Evolutionary conservation across 2,113 vertebrate species (phyloP).

Genomic region (Scalopus aquaticus): DNA sequence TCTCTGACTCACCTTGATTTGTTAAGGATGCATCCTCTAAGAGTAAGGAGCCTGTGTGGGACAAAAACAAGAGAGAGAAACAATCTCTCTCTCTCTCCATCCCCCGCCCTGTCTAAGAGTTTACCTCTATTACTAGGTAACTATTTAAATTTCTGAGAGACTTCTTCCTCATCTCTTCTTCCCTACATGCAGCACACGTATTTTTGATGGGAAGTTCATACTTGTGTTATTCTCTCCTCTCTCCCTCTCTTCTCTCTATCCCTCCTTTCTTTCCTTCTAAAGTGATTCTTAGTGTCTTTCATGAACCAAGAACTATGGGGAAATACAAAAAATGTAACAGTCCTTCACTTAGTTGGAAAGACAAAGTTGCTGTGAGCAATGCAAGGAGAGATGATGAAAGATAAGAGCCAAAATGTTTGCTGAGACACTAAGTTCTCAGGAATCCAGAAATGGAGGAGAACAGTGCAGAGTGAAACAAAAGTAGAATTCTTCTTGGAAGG

Average conservation of each 20-base stretch:
- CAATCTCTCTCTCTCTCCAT: not conserved
- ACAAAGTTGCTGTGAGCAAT: not conserved
- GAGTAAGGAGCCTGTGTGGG: not conserved
- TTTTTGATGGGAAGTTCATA: not conserved
- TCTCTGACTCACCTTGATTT: too few relatives aligned
- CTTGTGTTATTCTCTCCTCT: not conserved
- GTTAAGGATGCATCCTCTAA: not conserved
- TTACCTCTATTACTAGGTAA: not conserved
- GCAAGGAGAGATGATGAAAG: not conserved
- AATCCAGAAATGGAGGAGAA: not conserved
- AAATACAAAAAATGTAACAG: not conserved
- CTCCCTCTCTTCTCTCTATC: not conserved
- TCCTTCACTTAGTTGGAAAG: not conserved
- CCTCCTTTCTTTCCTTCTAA: not conserved
- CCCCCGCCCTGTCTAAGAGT: not conserved
- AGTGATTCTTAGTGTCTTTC: not conserved
- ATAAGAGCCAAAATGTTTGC: not conserved
- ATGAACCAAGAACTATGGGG: not conserved
- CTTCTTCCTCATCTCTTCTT: not conserved
- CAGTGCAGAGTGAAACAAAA: not conserved
- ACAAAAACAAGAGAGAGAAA: not conserved
- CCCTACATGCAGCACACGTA: not conserved
- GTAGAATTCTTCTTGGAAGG: not conserved
- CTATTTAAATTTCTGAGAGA: not conserved
- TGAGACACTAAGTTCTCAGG: not conserved